Percentiles rank a stretch among this genome's conserved stretches.
These are phyloP conservation scores for Echeneis naucrates DNA, from an alignment of 2,797 vertebrate genomes.

Conservation along the genomic window DNA sequence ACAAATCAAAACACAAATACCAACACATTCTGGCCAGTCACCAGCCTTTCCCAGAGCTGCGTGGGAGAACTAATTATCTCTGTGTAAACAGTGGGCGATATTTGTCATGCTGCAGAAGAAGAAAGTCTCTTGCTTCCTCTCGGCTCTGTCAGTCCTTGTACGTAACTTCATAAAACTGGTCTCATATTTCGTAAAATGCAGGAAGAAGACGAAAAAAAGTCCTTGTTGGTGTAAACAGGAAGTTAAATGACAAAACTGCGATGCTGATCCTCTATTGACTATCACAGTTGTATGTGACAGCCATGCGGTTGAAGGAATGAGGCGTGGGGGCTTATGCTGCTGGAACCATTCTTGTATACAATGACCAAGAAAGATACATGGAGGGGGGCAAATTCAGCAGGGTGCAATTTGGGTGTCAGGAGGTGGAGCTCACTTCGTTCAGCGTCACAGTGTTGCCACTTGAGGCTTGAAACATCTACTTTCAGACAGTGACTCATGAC, in stretches of 20 bases:
- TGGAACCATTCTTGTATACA: neutral
- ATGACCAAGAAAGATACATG: neutral
- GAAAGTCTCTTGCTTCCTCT: neutral
- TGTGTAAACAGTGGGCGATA: neutral
- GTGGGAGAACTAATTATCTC: neutral
- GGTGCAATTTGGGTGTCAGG: neutral
- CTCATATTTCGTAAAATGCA: neutral
- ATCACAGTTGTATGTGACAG: too few relatives aligned
- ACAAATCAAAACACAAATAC: neutral
- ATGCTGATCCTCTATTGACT: neutral
- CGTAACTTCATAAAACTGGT: neutral
- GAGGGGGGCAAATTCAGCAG: neutral
- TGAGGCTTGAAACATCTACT: neutral
- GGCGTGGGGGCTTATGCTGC: neutral
- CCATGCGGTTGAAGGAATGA: neutral
- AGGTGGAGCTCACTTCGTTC: neutral
- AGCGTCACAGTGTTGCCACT: neutral
- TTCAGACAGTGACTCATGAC: neutral
- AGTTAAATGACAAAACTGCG: neutral
- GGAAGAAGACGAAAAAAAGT: neutral
- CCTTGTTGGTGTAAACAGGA: neutral
- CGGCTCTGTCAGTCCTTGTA: neutral
- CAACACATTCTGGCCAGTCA: neutral
- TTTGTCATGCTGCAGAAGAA: neutral
- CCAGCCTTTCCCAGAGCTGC: neutral